These are phyloP conservation scores for Amblyopsis rosae DNA, from an alignment of 2,113 vertebrate genomes.

Conservation along the genomic window DNA sequence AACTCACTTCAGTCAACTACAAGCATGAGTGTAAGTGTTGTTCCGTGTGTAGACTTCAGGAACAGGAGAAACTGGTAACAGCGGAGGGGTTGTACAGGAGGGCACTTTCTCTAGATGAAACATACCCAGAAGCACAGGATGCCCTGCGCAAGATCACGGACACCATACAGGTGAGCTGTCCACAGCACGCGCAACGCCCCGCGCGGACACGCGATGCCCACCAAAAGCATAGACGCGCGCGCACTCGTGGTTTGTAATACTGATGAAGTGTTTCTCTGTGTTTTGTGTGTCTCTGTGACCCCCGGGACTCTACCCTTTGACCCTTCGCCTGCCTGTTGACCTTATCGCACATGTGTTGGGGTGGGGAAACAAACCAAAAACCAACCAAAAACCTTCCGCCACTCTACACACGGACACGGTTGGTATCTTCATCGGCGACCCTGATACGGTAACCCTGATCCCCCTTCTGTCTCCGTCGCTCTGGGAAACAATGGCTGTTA, in stretches of 20 bases:
- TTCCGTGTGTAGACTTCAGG: slow-evolving; percentile 81
- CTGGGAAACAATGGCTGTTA: slow-evolving; percentile 35
- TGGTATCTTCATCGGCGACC: slow-evolving; percentile 75
- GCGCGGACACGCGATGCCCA: not conserved
- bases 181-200: slow-evolving; percentile 1
- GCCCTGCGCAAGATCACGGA: slow-evolving; percentile 87
- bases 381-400: slow-evolving; percentile 25
- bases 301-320: slow-evolving; percentile 85
- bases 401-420: slow-evolving; percentile 77
- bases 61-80: slow-evolving; percentile 92
- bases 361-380: slow-evolving; percentile 50
- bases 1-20: not conserved
- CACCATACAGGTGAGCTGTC: slow-evolving; percentile 94
- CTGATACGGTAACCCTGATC: slow-evolving; percentile 68
- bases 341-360: slow-evolving; percentile 80
- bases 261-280: slow-evolving; percentile 91
- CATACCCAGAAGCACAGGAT: slow-evolving; percentile 88
- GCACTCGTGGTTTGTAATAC: slow-evolving; percentile 84
- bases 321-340: slow-evolving; percentile 68
- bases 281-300: slow-evolving; percentile 84
- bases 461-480: slow-evolving; percentile 27
- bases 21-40: not conserved
- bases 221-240: not conserved
- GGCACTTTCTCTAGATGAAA: slow-evolving; percentile 86
- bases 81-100: slow-evolving; percentile 91